Evolutionary conservation across 2,797 vertebrate genomes (phyloP).

Genomic region (Leuciscus waleckii): DNA sequence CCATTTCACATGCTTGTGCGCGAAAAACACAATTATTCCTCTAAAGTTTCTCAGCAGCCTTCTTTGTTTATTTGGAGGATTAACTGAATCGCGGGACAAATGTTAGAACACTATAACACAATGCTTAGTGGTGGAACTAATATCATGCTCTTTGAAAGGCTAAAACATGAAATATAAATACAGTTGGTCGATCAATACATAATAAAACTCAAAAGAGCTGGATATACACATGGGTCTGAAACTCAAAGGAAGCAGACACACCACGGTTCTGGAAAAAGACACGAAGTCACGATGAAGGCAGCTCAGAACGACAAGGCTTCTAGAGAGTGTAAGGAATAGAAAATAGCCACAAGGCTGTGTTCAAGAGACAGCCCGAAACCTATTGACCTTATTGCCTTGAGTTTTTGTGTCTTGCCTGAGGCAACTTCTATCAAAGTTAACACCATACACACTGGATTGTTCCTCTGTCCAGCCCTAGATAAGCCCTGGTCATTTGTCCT

Average conservation of each 20-base stretch:
- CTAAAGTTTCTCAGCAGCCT: neutral
- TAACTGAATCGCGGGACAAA: constrained; percentile 9
- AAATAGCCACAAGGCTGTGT: constrained; percentile 72
- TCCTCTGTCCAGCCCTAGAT: constrained; percentile 65
- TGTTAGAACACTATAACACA: neutral
- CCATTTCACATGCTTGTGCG: neutral
- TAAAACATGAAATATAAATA: constrained; percentile 46
- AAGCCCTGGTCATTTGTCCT: constrained; percentile 50
- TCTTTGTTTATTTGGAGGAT: neutral
- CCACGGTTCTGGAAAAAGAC: constrained; percentile 41
- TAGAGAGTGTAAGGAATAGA: constrained; percentile 66
- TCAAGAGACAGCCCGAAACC: constrained; percentile 73
- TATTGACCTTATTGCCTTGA: constrained; percentile 76
- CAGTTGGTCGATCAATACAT: constrained; percentile 36
- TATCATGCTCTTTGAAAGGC: constrained; percentile 16
- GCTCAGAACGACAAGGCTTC: constrained; percentile 65
- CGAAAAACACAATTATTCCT: neutral
- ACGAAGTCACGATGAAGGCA: constrained; percentile 43
- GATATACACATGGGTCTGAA: neutral
- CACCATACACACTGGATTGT: constrained; percentile 69
- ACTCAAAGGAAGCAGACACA: constrained; percentile 41
- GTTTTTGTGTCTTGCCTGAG: constrained; percentile 72
- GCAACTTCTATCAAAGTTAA: constrained; percentile 77
- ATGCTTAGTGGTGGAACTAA: constrained; percentile 7
- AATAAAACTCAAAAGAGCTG: constrained; percentile 44